Conservation (phyloP, 2,888 invertebrate genomes). For the Papilio protenor region DNA sequence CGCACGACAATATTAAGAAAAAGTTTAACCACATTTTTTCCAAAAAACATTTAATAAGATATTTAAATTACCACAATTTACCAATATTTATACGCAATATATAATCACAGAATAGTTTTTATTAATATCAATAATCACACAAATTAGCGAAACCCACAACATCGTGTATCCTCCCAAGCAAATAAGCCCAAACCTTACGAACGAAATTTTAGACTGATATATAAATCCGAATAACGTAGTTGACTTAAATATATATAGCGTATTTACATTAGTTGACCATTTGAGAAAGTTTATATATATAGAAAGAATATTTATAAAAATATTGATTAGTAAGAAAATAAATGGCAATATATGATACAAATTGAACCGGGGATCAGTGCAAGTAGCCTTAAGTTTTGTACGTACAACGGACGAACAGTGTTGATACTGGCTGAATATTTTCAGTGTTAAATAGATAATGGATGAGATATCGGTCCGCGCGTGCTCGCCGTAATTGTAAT, state of each 20-base stretch:
- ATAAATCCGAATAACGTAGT: constrained; percentile 75
- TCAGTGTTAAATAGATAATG: constrained; percentile 65
- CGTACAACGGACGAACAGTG: constrained; percentile 77
- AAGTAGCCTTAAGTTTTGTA: constrained; percentile 75
- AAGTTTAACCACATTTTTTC: constrained; percentile 53
- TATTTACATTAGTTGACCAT: constrained; percentile 84
- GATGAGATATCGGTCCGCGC: constrained; percentile 52
- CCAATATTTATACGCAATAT: constrained; percentile 70
- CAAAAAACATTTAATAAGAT: constrained; percentile 55
- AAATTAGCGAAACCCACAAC: constrained; percentile 62
- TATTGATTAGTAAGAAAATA: constrained; percentile 63
- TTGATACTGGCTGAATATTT: constrained; percentile 65
- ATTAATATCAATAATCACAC: constrained; percentile 62
- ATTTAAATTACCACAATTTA: constrained; percentile 63
- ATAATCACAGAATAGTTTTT: constrained; percentile 73
- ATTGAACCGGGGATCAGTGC: constrained; percentile 79
- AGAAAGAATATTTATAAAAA: constrained; percentile 59
- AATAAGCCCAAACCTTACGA: constrained; percentile 79
- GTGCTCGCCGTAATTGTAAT: constrained; percentile 52
- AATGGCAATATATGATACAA: constrained; percentile 65
- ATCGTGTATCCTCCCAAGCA: constrained; percentile 70
- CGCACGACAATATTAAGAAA: constrained; percentile 67
- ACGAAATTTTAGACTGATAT: constrained; percentile 84
- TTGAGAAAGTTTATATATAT: constrained; percentile 80
- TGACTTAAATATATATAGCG: constrained; percentile 71